Percentiles rank a stretch among this genome's conserved stretches.
Evolutionary conservation across 2,888 invertebrate genomes (phyloP).

Genomic region (Papilio protenor): DNA sequence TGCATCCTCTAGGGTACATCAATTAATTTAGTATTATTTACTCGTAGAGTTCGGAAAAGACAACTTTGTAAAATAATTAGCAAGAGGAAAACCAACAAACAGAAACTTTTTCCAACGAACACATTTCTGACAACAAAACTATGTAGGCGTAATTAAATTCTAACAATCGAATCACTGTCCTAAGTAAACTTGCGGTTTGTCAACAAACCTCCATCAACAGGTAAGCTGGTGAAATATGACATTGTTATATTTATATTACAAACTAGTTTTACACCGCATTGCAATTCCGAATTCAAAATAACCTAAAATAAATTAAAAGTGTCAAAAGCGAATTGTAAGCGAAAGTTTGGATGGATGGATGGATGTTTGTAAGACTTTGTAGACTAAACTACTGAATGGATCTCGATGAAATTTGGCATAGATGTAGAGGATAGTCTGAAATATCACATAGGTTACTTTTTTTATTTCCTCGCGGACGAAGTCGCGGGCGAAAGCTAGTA

Average conservation of each 20-base stretch:
- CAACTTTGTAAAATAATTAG: conserved; percentile 35
- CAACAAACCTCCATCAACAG: conserved; percentile 21
- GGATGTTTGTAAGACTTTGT: no score
- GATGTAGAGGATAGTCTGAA: no score
- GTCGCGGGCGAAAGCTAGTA: no score
- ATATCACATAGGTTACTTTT: no score
- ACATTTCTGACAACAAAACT: conserved; percentile 41
- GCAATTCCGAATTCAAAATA: background rate
- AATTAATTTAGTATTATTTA: background rate
- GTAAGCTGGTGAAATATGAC: conserved; percentile 23
- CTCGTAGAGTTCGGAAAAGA: conserved; percentile 12
- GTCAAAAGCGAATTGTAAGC: no score
- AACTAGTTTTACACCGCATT: background rate
- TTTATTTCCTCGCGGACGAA: no score
- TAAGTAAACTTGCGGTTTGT: conserved; percentile 44
- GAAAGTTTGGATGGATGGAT: no score
- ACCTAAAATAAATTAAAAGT: no score
- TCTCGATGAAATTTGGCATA: no score
- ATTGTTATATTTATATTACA: background rate
- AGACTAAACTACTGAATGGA: no score
- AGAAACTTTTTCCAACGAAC: conserved; percentile 17
- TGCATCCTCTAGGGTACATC: background rate
- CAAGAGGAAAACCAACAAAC: conserved; percentile 12
- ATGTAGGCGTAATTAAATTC: conserved; percentile 44
- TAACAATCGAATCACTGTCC: conserved; percentile 46